Evolutionary conservation across 2,888 invertebrate species (phyloP).

Genomic region (Artemia sp.): DNA sequence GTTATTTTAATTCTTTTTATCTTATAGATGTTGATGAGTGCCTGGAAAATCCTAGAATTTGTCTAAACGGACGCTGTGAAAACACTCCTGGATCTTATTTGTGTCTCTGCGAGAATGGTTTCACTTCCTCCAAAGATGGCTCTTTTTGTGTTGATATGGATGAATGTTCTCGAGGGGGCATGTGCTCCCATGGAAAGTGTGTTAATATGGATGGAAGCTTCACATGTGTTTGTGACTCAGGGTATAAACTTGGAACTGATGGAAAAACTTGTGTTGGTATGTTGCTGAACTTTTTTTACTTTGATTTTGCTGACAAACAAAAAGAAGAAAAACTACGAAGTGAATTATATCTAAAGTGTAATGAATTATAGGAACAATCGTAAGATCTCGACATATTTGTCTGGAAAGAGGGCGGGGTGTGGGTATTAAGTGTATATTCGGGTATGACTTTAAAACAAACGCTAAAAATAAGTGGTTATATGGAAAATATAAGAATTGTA

Average conservation of each 20-base stretch:
- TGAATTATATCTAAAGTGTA: too few species aligned
- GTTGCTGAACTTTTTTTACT: not conserved
- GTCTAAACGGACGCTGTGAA: conserved; percentile 57
- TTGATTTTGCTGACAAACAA: too few species aligned
- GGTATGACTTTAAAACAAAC: too few species aligned
- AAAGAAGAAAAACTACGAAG: too few species aligned
- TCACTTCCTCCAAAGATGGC: conserved; percentile 50
- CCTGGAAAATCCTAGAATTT: conserved; percentile 52
- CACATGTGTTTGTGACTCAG: conserved; percentile 48
- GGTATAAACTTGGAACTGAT: conserved; percentile 44
- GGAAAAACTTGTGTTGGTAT: conserved; percentile 45
- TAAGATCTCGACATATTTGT: too few species aligned
- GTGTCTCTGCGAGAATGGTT: conserved; percentile 61
- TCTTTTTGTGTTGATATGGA: conserved; percentile 47
- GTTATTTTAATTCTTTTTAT: conserved; percentile 16
- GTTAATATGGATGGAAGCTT: conserved; percentile 52
- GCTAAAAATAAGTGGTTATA: too few species aligned
- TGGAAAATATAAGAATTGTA: too few species aligned
- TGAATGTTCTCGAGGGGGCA: conserved; percentile 40
- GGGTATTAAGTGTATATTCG: too few species aligned
- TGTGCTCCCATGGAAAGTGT: conserved; percentile 49
- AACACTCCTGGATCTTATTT: conserved; percentile 62
- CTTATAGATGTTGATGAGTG: conserved; percentile 45
- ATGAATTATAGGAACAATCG: too few species aligned
- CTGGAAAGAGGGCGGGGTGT: too few species aligned